Conservation (phyloP, 2,113 vertebrate species). For the Procavia capensis region DNA sequence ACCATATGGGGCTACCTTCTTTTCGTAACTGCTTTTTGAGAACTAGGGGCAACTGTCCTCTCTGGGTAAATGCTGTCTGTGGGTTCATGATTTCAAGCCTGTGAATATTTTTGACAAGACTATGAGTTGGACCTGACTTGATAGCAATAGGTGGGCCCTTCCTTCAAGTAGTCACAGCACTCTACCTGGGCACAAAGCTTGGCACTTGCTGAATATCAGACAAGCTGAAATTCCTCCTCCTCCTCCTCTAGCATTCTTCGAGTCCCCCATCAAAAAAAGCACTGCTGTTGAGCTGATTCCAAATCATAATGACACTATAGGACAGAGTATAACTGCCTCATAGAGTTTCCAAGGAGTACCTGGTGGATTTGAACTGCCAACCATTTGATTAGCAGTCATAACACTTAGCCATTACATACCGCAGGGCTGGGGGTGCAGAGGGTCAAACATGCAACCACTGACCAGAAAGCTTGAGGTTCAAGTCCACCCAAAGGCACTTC, state of each 20-base stretch:
- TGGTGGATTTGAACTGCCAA: too few relatives aligned
- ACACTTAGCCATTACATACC: too few relatives aligned
- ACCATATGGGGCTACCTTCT: fast-evolving
- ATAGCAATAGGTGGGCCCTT: too few relatives aligned
- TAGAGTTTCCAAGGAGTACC: too few relatives aligned
- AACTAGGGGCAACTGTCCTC: background rate
- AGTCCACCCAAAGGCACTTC: background rate
- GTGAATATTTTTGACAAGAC: background rate
- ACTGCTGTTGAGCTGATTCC: too few relatives aligned
- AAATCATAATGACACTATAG: too few relatives aligned
- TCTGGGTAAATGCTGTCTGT: background rate
- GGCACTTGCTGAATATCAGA: background rate
- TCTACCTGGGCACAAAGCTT: background rate
- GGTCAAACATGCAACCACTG: background rate
- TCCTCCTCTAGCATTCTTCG: background rate
- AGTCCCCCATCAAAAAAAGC: too few relatives aligned
- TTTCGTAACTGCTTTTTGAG: background rate
- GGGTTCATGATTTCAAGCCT: background rate
- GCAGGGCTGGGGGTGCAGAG: background rate
- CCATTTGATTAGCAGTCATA: too few relatives aligned
- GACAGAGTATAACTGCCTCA: too few relatives aligned
- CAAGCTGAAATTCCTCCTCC: background rate
- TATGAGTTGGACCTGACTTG: too few relatives aligned
- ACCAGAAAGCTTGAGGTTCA: background rate
- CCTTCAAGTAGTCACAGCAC: background rate